phyloP scores from a whole-genome alignment of 1,140 invertebrate genomes.

The Achroia grisella region DNA sequence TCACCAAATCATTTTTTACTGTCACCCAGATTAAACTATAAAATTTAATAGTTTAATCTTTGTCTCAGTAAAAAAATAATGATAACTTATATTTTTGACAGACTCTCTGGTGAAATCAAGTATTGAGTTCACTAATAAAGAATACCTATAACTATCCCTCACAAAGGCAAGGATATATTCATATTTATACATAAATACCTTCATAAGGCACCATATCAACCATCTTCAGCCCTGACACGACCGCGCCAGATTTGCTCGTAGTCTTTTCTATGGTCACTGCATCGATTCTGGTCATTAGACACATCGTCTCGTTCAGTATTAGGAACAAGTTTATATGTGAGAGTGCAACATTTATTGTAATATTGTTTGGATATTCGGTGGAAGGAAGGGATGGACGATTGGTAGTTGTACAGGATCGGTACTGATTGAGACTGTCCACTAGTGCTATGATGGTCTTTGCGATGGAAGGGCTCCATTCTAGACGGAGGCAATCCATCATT shows the following conservation, averaged over 20 bases:
- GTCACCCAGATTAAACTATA: no score
- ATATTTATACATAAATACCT: slow-evolving; percentile 29
- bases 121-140: no score
- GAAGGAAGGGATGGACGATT: neutral
- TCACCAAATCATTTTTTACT: no score
- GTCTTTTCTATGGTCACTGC: slow-evolving; percentile 58
- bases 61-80: no score
- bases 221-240: slow-evolving; percentile 61
- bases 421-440: slow-evolving; percentile 51
- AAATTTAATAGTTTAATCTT: no score
- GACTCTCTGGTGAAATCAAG: no score
- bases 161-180: no score
- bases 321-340: slow-evolving; percentile 69
- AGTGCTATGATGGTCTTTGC: slow-evolving; percentile 47
- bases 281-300: slow-evolving; percentile 60
- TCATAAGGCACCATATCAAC: slow-evolving; percentile 63
- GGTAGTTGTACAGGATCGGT: slow-evolving; percentile 14
- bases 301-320: slow-evolving; percentile 50
- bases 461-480: slow-evolving; percentile 56
- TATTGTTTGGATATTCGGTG: slow-evolving; percentile 25
- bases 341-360: slow-evolving; percentile 54
- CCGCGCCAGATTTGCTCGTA: slow-evolving; percentile 35
- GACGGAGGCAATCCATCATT: slow-evolving; percentile 66
- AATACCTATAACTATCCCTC: no score
- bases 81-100: no score